Base-by-base conservation (phyloP, 1,140 invertebrate species). In the Augochlora pura region DNA sequence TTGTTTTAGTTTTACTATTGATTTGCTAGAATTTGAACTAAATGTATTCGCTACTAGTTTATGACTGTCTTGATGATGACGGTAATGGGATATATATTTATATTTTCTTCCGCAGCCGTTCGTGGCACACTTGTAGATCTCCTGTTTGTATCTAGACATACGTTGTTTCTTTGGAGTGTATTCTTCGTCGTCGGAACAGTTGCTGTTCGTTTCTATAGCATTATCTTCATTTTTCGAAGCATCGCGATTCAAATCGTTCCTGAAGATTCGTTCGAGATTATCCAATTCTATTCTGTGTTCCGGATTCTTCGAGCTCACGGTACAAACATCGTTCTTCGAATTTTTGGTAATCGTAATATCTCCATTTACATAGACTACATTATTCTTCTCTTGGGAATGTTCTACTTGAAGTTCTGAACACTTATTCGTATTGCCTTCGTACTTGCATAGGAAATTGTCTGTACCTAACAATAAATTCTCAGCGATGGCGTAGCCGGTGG, bases 61-160 rank as follows among this genome's bases (percentile, higher is more conserved):
- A 77, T 93, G 92, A 87, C 89, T 92, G 64, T 93, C 92, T 86
- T 92, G 92, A 85, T 93, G 92, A 89, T 93, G 91, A 75, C 92
- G 89, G 87, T 92, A 93, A 80, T 92, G 91, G 54, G 92, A 92
- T 91, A 93, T 92, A 88, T 93, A 93, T 89, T 92, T 93, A 80
- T 93, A 93, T 76, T 90, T 91, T 81, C 93, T 92, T 1, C 91
- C 92, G 80, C 92, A 93, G 75, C 92, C 92, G 63, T 85, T 90
- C 18, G 91, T 57, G 1, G 91, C 89, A 79, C 92, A 92, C 73
- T 91, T 92, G 66, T 91, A 92, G 23, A 89, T 88, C 80, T 93
- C 91, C 67, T 92, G 90, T 77, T 93, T 92, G 42, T 90, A 90
- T 75, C 92, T 89, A 46, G 92, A 92, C 91, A 93, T 92, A 64